A percentile compares a stretch with the other conserved stretches of the same genome.
These are phyloP conservation scores for Scolanthus callimorphus DNA, from an alignment of 92 coral and sea anemone genomes.

Conservation along the genomic window DNA sequence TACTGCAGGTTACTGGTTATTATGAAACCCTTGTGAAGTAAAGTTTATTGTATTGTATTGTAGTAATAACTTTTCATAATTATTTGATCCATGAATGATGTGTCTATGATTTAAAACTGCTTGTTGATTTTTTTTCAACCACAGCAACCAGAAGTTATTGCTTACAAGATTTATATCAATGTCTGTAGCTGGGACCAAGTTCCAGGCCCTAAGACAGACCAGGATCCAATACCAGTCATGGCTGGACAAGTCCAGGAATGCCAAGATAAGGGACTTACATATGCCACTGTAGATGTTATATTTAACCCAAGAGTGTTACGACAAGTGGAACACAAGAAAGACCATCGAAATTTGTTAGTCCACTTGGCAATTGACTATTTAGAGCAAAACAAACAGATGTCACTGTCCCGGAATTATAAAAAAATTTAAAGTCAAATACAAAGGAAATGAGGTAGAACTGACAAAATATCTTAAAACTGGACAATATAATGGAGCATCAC, in stretches of 20 bases:
- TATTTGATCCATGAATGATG: too few species aligned
- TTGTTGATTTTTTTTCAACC: conserved; percentile 13
- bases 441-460: conserved; percentile 67
- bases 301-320: conserved; percentile 61
- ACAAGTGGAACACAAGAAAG: conserved; percentile 62
- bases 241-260: conserved; percentile 77
- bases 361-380: conserved; percentile 85
- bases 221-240: conserved; percentile 86
- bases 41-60: too few species aligned
- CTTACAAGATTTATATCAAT: conserved; percentile 83
- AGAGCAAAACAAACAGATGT: conserved; percentile 51
- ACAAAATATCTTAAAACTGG: conserved; percentile 41
- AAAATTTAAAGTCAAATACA: conserved; percentile 58
- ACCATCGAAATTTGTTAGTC: conserved; percentile 70
- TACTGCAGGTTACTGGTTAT: too few species aligned
- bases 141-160: conserved; percentile 86
- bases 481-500: conserved; percentile 4
- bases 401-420: conserved; percentile 72
- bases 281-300: conserved; percentile 78
- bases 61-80: too few species aligned
- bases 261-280: conserved; percentile 37
- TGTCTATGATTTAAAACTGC: too few species aligned
- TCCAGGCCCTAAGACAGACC: conserved; percentile 76
- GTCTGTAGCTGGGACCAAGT: conserved; percentile 88
- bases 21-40: too few species aligned